Conservation (phyloP, 2,113 vertebrate genomes). For the Amblyornis subalaris region DNA sequence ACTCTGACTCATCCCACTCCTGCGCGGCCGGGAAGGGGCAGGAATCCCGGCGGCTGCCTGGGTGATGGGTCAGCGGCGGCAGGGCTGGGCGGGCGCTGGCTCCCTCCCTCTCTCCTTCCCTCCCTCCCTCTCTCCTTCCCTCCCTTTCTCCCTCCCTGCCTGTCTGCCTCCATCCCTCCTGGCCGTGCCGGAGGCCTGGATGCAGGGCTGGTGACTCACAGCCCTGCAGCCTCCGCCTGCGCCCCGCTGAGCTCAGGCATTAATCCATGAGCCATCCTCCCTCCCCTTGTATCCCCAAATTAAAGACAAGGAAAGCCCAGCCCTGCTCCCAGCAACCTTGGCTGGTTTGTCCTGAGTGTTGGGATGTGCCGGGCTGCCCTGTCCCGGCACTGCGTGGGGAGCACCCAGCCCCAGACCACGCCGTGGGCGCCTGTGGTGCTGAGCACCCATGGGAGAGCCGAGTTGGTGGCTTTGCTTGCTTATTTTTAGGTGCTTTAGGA, state of each 20-base stretch:
- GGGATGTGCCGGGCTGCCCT: background rate
- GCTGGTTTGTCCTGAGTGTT: background rate
- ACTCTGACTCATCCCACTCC: slow-evolving; percentile 27
- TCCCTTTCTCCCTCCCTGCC: background rate
- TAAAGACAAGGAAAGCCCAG: background rate
- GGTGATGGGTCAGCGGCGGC: background rate
- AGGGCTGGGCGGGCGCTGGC: background rate
- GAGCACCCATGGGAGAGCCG: background rate
- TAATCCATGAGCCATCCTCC: background rate
- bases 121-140: background rate
- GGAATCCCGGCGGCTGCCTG: background rate
- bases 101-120: background rate
- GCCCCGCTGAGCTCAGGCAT: background rate
- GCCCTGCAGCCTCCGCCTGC: background rate
- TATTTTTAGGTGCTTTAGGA: background rate
- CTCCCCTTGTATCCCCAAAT: background rate
- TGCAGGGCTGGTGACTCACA: background rate
- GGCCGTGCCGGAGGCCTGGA: background rate
- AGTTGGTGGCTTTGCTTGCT: background rate
- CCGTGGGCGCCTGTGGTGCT: background rate
- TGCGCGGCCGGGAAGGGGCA: background rate
- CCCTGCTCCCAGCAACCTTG: background rate
- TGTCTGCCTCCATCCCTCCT: background rate
- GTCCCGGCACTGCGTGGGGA: background rate
- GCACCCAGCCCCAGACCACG: accelerated